Evolutionary conservation across 2,888 invertebrate species (phyloP).

Genomic region (Drosophila gaucha): DNA sequence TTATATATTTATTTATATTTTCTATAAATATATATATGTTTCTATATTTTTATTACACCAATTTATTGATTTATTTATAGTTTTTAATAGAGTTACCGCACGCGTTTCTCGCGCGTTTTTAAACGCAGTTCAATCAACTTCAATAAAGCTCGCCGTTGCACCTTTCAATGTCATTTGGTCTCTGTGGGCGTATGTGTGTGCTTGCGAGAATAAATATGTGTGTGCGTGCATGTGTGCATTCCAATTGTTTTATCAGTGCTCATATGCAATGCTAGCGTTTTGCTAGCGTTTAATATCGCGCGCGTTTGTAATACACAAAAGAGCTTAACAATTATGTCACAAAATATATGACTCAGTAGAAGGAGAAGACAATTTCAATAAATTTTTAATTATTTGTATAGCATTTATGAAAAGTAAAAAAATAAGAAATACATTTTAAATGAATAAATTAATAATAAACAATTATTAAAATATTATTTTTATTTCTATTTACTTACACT

Average conservation of each 20-base stretch:
- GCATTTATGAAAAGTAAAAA: neutral
- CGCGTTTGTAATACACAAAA: slow-evolving; percentile 7
- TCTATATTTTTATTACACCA: neutral
- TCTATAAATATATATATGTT: neutral
- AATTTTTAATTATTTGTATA: too few species aligned
- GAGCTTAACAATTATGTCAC: slow-evolving; percentile 2
- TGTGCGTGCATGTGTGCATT: neutral
- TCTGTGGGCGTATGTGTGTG: neutral
- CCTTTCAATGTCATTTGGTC: slow-evolving; percentile 38
- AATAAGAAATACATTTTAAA: neutral
- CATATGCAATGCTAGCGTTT: slow-evolving; percentile 13
- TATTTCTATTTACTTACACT: too few species aligned
- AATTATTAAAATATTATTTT: neutral
- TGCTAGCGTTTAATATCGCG: slow-evolving; percentile 12
- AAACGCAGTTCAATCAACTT: slow-evolving; percentile 44
- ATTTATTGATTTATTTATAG: slow-evolving; percentile 4
- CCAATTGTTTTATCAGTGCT: slow-evolving; percentile 9
- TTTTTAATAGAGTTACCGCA: slow-evolving; percentile 6
- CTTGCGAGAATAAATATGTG: neutral
- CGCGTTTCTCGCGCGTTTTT: slow-evolving; percentile 40
- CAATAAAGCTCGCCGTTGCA: slow-evolving; percentile 6
- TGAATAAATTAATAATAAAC: neutral
- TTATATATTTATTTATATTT: neutral
- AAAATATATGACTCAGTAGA: neutral
- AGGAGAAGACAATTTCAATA: neutral